Base-by-base conservation (phyloP, 2,888 invertebrate species). In the Palloptera scutellata region DNA sequence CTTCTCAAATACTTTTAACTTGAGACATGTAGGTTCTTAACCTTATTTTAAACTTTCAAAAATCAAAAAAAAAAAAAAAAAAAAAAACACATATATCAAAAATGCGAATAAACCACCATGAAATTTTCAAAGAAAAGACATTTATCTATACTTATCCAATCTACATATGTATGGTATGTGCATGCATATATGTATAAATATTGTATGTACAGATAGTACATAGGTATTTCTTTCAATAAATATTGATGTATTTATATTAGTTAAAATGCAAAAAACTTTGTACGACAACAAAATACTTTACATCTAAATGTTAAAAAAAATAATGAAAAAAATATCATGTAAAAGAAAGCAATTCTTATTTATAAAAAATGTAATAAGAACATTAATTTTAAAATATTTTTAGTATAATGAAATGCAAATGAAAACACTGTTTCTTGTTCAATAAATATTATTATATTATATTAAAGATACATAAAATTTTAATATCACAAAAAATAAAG, bases 401-500 rank as follows among this genome's bases (percentile, higher is more conserved):
- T 15, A 19, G 30, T 54, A 54, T 10, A 54, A 54, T 2, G 9
- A 54, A 58, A 58, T 40, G 15, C 42, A 41, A 58, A 58, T 0
- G 12, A 58, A 1, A 40, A 41, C 13, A 48, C 12, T 43, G 30
- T 51, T 58, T 61, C 62, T 11, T 41, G 51, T 43, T 54, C 53
- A 66, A 51, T 15, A 43, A 48, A 67, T 55, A 51, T 60, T 67
- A 53, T n/a, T n/a, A n/a, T n/a, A n/a, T n/a, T n/a, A n/a, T n/a
- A n/a, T n/a, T n/a, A 60, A 68, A 48, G n/a, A n/a, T n/a, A n/a
- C n/a, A 63, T 53, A 54, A 59, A 65, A 63, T 20, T 20, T 41
- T 52, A 58, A 67, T 53, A 43, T 5, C 15, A 19, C 19, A 19
- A 15, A 64, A 64, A 64, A 48, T 52, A 72, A 61, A 68, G 73